phyloP scores from a whole-genome alignment of 92 coral and sea anemone species.

The Palythoa grandis region DNA sequence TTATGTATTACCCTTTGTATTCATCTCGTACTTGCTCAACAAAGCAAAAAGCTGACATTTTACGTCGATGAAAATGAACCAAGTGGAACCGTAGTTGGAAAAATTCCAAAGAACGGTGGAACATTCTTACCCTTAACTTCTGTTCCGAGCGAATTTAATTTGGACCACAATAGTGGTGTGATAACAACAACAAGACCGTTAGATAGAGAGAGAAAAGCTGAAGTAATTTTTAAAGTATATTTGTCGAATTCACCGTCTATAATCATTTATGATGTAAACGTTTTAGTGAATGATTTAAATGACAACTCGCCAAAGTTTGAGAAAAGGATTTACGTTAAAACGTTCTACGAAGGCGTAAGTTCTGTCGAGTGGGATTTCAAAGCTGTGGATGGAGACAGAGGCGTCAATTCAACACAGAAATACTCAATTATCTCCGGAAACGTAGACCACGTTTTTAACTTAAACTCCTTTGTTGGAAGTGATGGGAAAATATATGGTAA shows the following conservation, averaged over 20 bases:
- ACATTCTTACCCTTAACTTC: background rate
- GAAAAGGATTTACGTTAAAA: conserved; percentile 50
- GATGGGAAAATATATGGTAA: conserved; percentile 56
- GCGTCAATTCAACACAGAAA: conserved; percentile 74
- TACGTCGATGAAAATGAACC: conserved; percentile 82
- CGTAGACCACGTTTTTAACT: conserved; percentile 62
- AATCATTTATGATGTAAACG: conserved; percentile 16
- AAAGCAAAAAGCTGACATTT: conserved; percentile 40
- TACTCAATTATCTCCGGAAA: conserved; percentile 90
- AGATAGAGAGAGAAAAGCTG: conserved; percentile 77
- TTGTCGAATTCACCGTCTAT: background rate
- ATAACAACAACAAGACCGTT: conserved; percentile 62
- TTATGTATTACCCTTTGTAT: conserved; percentile 53
- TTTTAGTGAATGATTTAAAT: conserved; percentile 83
- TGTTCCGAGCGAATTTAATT: background rate
- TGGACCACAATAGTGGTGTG: conserved; percentile 49
- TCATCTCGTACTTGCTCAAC: conserved; percentile 50
- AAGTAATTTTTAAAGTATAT: background rate
- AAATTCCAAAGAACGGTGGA: conserved; percentile 45
- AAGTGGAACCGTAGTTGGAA: conserved; percentile 78
- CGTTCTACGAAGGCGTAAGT: conserved; percentile 57
- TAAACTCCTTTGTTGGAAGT: conserved; percentile 41
- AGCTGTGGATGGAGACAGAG: conserved; percentile 78
- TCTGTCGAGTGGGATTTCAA: conserved; percentile 42
- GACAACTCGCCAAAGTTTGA: conserved; percentile 84